Evolutionary conservation across 2,113 vertebrate genomes (phyloP), one percentile per base, ranked within the genome.

Genomic region (Grammomys dolichurus): DNA sequence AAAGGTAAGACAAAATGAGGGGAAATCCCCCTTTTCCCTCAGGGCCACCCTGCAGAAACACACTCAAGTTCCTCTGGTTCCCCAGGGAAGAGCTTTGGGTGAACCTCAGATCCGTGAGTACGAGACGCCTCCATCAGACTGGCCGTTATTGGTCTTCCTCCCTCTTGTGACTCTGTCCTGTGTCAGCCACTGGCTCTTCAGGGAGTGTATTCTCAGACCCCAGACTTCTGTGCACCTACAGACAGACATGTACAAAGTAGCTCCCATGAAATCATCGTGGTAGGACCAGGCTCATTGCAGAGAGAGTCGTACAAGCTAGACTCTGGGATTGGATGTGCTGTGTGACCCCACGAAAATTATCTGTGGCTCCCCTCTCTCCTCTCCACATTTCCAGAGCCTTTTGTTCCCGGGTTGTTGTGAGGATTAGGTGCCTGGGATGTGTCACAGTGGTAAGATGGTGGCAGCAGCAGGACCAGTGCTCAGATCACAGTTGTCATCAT

Each of bases 1-100:
- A 58, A 95, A 96, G 97, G 97, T 97, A 33, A 95, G 94, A 31
- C 10, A 0, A 17, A 22, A 31, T 0, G 11, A 43, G 54, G 46
- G 40, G 24, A 40, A 36, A 26, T 7, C 4, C 5, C 11, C 10
- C 26, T 31, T 16, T 16, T 13, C 9, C 72, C 56, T 22, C 16
- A 4, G 31, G 19, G 48, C 7, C 26, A 72, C 14, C 8, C 14
- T 4, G 4, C 12, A 1, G 3, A 1, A 2, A 3, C 24, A 14
- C 7, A 46, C 70, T 40, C 20, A 4, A 2, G 33, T 7, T 13
- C 8, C 43, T 86, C 43, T 46, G 43, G 5, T 65, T 58, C 5
- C 19, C 8, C 14, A 1, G 13, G 13, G 7, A 67, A 14, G 14
- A 56, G 12, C 70, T 77, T 28, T 24, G 60, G 19, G 5, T 6